These are phyloP conservation scores for Mus caroli DNA, from an alignment of 2,797 vertebrate genomes.

Conservation along the genomic window DNA sequence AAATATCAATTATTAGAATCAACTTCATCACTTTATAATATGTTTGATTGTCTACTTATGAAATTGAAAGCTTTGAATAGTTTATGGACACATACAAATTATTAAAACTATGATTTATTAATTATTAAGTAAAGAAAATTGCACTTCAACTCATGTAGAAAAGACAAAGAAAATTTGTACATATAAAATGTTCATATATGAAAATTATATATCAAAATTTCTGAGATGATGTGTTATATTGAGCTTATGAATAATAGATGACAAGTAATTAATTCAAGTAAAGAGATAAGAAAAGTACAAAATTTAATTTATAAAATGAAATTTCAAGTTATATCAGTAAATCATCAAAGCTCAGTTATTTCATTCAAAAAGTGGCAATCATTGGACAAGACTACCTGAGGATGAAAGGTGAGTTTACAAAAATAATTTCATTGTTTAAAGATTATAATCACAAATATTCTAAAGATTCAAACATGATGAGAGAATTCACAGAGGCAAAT, in stretches of 20 bases:
- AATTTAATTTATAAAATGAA: neutral
- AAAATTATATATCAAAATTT: neutral
- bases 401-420: neutral
- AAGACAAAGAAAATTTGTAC: neutral
- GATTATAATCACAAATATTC: neutral
- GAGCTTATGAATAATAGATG: neutral
- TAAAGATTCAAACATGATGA: constrained; percentile 18
- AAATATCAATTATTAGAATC: neutral
- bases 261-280: constrained; percentile 8
- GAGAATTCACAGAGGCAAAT: neutral
- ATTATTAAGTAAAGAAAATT: constrained; percentile 29
- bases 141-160: neutral
- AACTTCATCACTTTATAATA: neutral
- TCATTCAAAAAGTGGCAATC: neutral
- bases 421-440: constrained; percentile 46
- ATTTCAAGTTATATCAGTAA: neutral
- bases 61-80: neutral
- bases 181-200: neutral
- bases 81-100: neutral
- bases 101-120: constrained; percentile 12
- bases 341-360: neutral
- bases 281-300: neutral
- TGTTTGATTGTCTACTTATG: neutral
- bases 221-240: neutral
- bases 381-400: neutral